Conservation (phyloP, 23 tunicate genomes). For the Aplidium turbinatum region DNA sequence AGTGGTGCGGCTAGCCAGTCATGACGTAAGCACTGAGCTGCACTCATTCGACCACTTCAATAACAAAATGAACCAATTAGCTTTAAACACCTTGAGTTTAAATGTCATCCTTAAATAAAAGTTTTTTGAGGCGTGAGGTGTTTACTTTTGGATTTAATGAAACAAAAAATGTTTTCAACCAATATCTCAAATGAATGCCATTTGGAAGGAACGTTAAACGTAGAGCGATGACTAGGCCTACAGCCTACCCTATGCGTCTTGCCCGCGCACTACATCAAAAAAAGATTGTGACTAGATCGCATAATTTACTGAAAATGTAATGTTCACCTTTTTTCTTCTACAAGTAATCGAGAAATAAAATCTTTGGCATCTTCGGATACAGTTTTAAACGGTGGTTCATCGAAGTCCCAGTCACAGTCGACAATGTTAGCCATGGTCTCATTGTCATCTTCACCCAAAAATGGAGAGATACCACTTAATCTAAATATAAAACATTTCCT, state of each 20-base stretch:
- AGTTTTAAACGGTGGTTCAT: conserved; percentile 46
- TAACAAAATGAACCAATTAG: not conserved
- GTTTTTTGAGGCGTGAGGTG: too few relatives aligned
- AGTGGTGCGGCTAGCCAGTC: conserved; percentile 82
- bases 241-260: too few relatives aligned
- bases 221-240: too few relatives aligned
- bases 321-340: conserved; percentile 86
- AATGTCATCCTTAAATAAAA: too few relatives aligned
- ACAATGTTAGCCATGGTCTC: conserved; percentile 85
- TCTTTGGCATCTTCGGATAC: conserved; percentile 85
- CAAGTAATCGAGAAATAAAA: conserved; percentile 78
- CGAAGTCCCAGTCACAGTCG: conserved; percentile 81
- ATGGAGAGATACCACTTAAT: conserved; percentile 83
- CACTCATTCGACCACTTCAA: conserved; percentile 87
- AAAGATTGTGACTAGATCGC: too few relatives aligned
- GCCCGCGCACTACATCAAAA: too few relatives aligned
- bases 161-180: not conserved
- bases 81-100: too few relatives aligned
- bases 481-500: conserved; percentile 42
- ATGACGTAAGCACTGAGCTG: conserved; percentile 87
- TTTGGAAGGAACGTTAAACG: not conserved
- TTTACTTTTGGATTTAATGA: not conserved
- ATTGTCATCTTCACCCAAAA: conserved; percentile 77
- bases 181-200: not conserved
- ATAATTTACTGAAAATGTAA: too few relatives aligned